Base-by-base conservation (phyloP, 2,888 invertebrate species). In the Nudaria mundana region DNA sequence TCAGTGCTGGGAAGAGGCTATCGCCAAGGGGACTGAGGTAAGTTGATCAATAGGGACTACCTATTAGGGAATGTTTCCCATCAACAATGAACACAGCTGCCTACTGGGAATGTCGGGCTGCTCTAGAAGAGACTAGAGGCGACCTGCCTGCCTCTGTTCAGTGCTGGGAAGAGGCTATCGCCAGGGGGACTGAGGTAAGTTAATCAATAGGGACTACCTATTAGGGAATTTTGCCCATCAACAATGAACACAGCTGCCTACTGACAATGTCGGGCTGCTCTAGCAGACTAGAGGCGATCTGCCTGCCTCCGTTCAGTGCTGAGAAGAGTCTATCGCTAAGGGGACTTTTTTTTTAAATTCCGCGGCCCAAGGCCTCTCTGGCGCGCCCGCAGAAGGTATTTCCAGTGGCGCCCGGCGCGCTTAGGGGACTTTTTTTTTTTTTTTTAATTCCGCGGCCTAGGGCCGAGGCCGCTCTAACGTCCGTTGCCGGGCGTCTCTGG, bases 41-140 rank as follows among this genome's bases (percentile, higher is more conserved):
- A 52, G 36, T 18, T n/a, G n/a, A n/a, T n/a, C n/a, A n/a, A n/a
- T n/a, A n/a, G n/a, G n/a, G n/a, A n/a, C n/a, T n/a, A n/a, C n/a
- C 88, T 0, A 81, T 92, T n/a, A 71, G 86, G 1, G 73, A 79
- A 1, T 76, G 86, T 1, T 90, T 81, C 48, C 76, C 78, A 0
- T 33, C 63, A 0, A 78, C 90, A 0, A 77, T 79, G 0, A 68
- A 83, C 2, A 69, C 72, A 0, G 87, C 91, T 0, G 76, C 83
- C 1, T 92, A 91, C 62, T 92, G 92, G 92, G 91, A 92, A 63
- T 91, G 91, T 41, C 67, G 91, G 1, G 91, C 91, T 0, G 90
- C 90, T 0, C 63, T 92, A 0, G 91, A 91, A 59, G 90, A 91
- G 62, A 50, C 74, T 0, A 58, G 89, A 0, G 91, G 91, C 0